A percentile compares a stretch with the other conserved stretches of the same genome.
phyloP scores from a whole-genome alignment of 2,888 invertebrate genomes.

The Euzophera pinguis region DNA sequence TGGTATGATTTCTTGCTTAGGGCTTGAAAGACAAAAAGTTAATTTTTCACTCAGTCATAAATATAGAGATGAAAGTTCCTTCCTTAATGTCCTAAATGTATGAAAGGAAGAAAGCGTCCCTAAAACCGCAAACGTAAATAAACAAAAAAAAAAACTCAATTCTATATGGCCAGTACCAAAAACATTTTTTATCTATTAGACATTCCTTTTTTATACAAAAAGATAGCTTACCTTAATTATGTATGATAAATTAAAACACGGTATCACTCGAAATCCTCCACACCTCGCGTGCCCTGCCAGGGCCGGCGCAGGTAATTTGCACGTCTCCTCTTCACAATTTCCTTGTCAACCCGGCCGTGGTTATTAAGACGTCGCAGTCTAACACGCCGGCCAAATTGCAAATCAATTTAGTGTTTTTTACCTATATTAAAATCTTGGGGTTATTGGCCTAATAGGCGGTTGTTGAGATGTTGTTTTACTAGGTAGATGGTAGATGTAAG shows the following conservation, averaged over 20 bases:
- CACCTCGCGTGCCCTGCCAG: constrained; percentile 35
- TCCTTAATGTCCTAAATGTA: no score
- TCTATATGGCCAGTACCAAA: no score
- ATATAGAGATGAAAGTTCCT: no score
- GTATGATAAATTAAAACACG: not conserved
- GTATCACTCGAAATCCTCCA: not conserved
- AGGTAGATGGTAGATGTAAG: no score
- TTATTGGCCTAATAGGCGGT: not conserved
- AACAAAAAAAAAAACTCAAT: no score
- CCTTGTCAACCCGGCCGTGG: constrained; percentile 55
- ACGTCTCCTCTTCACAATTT: constrained; percentile 66
- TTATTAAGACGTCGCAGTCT: constrained; percentile 42
- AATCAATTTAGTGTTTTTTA: constrained; percentile 53
- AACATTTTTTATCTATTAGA: not conserved
- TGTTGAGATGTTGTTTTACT: no score
- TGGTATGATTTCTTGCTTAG: no score
- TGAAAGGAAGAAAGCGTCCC: no score
- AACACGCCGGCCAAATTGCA: constrained; percentile 46
- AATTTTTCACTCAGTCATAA: no score
- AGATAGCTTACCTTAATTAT: no score
- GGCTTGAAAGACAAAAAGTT: no score
- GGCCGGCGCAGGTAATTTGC: constrained; percentile 60
- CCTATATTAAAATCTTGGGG: not conserved
- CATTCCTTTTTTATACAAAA: not conserved
- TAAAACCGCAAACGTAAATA: no score